Base-by-base conservation (phyloP, 2,888 invertebrate species). In the Noctua pronuba region DNA sequence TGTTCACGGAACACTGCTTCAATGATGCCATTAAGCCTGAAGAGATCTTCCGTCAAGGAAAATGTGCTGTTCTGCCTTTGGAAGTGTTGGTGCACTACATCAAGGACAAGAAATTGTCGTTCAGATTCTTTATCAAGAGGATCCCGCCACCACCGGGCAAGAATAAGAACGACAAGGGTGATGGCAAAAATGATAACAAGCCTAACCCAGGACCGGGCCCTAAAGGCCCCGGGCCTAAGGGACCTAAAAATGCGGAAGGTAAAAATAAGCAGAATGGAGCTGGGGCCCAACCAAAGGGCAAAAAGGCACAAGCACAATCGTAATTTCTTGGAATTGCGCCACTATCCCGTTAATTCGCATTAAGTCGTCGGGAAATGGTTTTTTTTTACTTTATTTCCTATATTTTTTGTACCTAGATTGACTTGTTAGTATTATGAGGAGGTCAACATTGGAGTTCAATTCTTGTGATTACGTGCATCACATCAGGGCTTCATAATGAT, bases 1-100 rank as follows among this genome's bases (percentile, higher is more conserved):
- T 92, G 24, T 96, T 93, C 82, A 92, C 88, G 7, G 96, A 96
- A 77, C 93, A 95, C 80, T 96, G 96, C 84, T 95, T 92, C 80
- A 95, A 94, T 84, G 96, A 96, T 81, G 88, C 93, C 11, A 87
- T 94, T 24, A 94, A 94, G 80, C 90, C 93, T 24, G 95, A 96
- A 69, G 95, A 95, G 79, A 91, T 96, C 7, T 94, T 95, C 80
- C 93, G 93, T 28, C 86, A 86, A 60, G 93, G 92, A 0, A 95
- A 94, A 89, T 96, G 96, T 87, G 94, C 94, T 28, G 87, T 95
- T 55, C 75, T 96, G 67, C 95, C 96, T 2, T 85, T 96, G 31
- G 92, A 91, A 55, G 88, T 91, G 68, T 83, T 96, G 31, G 77
- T 82, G 3, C 90, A 95, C 82, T 96, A 94, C 70, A 89, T 96